Base-by-base conservation (phyloP, 2,797 vertebrate genomes). In the Chromis chromis region DNA sequence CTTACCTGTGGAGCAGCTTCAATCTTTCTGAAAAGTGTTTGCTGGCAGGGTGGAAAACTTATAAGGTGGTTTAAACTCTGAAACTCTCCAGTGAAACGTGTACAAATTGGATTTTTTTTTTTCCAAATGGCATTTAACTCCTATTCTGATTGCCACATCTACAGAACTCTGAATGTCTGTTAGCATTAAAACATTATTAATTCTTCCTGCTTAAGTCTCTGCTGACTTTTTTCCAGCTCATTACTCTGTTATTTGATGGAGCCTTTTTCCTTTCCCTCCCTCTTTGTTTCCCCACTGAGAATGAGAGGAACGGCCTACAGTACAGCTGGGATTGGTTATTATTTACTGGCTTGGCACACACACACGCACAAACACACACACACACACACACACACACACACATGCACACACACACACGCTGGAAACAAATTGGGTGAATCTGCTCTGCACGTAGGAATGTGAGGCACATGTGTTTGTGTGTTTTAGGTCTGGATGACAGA, bases 361-460 rank as follows among this genome's bases (percentile, higher is more conserved):
- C 87, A 72, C 77, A 75, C 65, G 69, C 71, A 74, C 61, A 67
- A 46, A 21, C 74, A 76, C 73, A 59, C 64, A 48, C 68, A 63
- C 48, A 63, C 53, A 71, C 54, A 65, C 65, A 27, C 58, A 57
- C 39, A 44, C 42, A 48, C 75, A 65, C 80, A 65, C 65, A 63
- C 53, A 71, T 49, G 62, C 68, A 33, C 58, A 57, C 39, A 44
- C 42, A 48, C 75, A 65, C 80, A 65, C 61, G 53, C 80, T 93
- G 92, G 92, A 94, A 95, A 94, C 92, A 94, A 94, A 93, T 92
- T 92, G 92, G 91, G 93, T 94, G 93, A 94, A 93, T 93, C 92
- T 94, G 91, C 91, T 93, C 86, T 89, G 88, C 91, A 85, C 91
- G 73, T 69, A 92, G 91, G 94, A 94, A 94, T 94, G 92, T 86